phyloP scores from a whole-genome alignment of 2,113 vertebrate genomes.

The Pseudolaguvia tuberculata region DNA sequence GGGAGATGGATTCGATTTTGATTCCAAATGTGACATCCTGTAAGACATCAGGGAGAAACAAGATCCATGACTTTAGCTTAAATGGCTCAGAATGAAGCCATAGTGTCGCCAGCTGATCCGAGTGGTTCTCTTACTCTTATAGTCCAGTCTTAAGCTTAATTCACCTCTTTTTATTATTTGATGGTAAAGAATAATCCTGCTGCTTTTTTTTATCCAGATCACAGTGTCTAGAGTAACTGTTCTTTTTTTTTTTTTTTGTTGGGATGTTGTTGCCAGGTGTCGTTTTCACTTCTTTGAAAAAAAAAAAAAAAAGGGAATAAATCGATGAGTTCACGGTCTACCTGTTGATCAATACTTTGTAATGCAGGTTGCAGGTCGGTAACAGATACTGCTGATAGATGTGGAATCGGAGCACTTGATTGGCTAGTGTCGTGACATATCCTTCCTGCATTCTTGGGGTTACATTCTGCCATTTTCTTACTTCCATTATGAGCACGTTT shows the following conservation, averaged over 20 bases:
- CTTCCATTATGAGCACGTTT: neutral
- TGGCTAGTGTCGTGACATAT: conserved; percentile 63
- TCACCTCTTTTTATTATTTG: conserved; percentile 4
- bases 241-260: too few species aligned
- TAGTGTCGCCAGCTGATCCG: conserved; percentile 18
- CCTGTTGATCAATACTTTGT: conserved; percentile 75
- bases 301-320: conserved; percentile 35
- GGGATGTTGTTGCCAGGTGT: conserved; percentile 35
- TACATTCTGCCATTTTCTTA: neutral
- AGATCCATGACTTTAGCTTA: conserved; percentile 28
- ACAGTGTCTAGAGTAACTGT: conserved; percentile 19
- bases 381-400: conserved; percentile 61
- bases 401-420: conserved; percentile 51
- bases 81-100: conserved; percentile 28
- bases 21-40: conserved; percentile 17
- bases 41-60: conserved; percentile 24
- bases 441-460: conserved; percentile 43
- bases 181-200: conserved; percentile 38
- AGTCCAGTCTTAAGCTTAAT: neutral
- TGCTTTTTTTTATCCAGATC: neutral
- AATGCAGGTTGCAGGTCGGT: conserved; percentile 75
- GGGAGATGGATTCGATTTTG: conserved; percentile 39
- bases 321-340: conserved; percentile 76
- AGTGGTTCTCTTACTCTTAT: neutral
- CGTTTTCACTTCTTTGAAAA: conserved; percentile 47